A percentile compares a stretch with the other conserved stretches of the same genome.
phyloP scores from a whole-genome alignment of 2,113 vertebrate species.

The Zosterops japonicus region DNA sequence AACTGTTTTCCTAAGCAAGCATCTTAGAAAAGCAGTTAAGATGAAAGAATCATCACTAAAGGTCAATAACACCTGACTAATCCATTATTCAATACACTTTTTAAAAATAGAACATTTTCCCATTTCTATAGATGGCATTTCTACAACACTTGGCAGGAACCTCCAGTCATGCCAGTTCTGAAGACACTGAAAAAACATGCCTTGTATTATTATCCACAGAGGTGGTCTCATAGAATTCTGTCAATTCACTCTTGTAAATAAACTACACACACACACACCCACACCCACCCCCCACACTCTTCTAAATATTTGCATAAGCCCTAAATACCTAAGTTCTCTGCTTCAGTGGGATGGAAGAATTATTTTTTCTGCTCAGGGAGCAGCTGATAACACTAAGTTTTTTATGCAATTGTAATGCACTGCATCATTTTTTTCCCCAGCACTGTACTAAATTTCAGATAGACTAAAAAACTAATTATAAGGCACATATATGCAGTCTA shows the following conservation, averaged over 20 bases:
- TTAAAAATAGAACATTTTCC: background rate
- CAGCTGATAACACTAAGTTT: background rate
- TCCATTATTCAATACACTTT: background rate
- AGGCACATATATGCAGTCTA: background rate
- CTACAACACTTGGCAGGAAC: background rate
- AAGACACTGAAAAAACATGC: background rate
- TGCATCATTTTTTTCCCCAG: background rate
- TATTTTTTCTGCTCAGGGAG: background rate
- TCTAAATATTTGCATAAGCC: background rate
- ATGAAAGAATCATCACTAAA: background rate
- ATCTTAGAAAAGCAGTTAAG: background rate
- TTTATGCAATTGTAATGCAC: background rate
- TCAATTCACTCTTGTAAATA: background rate
- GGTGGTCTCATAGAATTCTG: background rate
- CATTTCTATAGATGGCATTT: background rate
- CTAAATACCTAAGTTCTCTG: background rate
- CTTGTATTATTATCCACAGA: background rate
- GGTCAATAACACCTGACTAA: background rate
- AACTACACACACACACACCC: background rate
- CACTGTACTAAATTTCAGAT: background rate
- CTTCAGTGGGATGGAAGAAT: background rate
- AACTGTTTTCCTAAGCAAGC: background rate
- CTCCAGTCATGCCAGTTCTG: background rate
- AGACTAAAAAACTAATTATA: background rate
- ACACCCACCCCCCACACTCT: fast-evolving